phyloP scores from a whole-genome alignment of 2,888 invertebrate genomes.

The Ectropis crepuscularia region DNA sequence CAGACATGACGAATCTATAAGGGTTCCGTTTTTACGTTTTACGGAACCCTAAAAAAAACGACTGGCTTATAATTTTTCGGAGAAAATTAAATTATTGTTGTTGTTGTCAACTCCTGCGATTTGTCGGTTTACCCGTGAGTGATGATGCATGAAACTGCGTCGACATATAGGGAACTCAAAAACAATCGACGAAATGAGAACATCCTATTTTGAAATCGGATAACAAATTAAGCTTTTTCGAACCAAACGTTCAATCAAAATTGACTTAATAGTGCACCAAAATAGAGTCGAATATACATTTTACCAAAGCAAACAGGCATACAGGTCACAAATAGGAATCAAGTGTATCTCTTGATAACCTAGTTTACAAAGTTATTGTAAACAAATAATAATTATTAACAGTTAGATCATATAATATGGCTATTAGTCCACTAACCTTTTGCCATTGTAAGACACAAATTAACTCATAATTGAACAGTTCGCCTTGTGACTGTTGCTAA shows the following conservation, averaged over 20 bases:
- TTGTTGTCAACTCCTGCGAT: too few relatives aligned
- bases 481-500: constrained; percentile 5
- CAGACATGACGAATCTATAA: too few relatives aligned
- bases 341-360: constrained; percentile 43
- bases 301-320: not conserved
- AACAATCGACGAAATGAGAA: too few relatives aligned
- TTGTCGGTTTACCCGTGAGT: too few relatives aligned
- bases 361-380: constrained; percentile 45
- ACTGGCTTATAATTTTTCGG: too few relatives aligned
- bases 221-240: too few relatives aligned
- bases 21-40: too few relatives aligned
- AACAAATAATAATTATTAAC: constrained; percentile 35
- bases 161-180: too few relatives aligned
- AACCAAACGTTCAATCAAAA: not conserved
- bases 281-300: not conserved
- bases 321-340: not conserved
- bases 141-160: too few relatives aligned
- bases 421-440: constrained; percentile 20
- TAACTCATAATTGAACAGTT: not conserved
- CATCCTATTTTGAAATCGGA: too few relatives aligned
- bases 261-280: not conserved
- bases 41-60: too few relatives aligned
- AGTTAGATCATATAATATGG: not conserved
- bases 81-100: too few relatives aligned
- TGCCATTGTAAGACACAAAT: constrained; percentile 3